Base-by-base conservation (phyloP, 2,888 invertebrate species). In the Coleophora flavipennella region DNA sequence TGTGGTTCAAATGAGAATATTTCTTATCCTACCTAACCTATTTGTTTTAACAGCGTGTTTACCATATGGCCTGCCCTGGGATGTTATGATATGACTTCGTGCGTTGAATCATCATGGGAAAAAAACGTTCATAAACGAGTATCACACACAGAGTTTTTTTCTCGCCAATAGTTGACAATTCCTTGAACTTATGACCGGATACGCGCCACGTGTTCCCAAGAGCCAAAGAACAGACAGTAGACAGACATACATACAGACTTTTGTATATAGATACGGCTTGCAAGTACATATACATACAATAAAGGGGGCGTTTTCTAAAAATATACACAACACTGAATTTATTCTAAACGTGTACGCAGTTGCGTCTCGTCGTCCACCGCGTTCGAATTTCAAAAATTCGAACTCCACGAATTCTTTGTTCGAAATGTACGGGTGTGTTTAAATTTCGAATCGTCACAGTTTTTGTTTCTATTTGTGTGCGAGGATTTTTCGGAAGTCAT, bases 291-390 rank as follows among this genome's bases (percentile, higher is more conserved):
- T 52, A 65, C 62, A 20, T 20, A 20, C 20, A 20, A 20, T 20
- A 20, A 68, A 77, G 80, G 80, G 83, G 83, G 83, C 83, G 83
- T 77, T 64, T 67, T 79, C 81, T 81, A 83, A 79, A 81, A 77
- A 81, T 83, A 83, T 44, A 53, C 57, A 56, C 55, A 50, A 57
- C 59, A 63, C 20, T 20, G 20, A 20, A 6, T 20, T 20, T 20
- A 3, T 20, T 56, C 62, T 49, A 45, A 62, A 64, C 65, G 67
- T 61, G 60, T 59, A 55, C 57, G 51, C 57, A 75, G 72, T 73
- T 69, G 68, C 70, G 68, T 65, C 63, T 60, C 61, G 62, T 38
- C 62, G 59, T 53, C 59, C 60, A 46, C 53, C 54, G 56, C 43
- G 59, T 50, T 46, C 45, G 44, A 52, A 40, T 40, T 45, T 39